Conservation (phyloP, 2,113 vertebrate genomes). For the Alligator sinensis region DNA sequence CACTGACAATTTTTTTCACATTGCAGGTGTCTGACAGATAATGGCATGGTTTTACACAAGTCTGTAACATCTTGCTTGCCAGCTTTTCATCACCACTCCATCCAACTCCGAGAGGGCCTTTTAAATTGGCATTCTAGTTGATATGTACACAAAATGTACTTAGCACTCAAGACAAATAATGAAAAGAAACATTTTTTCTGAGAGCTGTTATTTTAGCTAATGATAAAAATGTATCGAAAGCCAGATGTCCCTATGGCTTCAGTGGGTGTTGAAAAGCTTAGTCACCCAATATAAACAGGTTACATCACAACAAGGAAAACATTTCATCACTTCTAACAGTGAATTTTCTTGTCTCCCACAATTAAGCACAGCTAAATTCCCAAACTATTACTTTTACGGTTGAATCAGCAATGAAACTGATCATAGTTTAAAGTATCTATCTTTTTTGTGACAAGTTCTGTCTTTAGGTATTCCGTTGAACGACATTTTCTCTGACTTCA, state of each 20-base stretch:
- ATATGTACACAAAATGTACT: slow-evolving; percentile 63
- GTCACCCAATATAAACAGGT: slow-evolving; percentile 8
- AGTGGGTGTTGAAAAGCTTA: slow-evolving; percentile 34
- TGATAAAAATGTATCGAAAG: slow-evolving; percentile 56
- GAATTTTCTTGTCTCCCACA: neutral
- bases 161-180: slow-evolving; percentile 40
- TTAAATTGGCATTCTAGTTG: slow-evolving; percentile 69
- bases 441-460: neutral
- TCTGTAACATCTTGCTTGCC: slow-evolving; percentile 51
- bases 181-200: slow-evolving; percentile 51
- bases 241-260: slow-evolving; percentile 5
- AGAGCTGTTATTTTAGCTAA: slow-evolving; percentile 63
- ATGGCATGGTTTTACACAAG: slow-evolving; percentile 58
- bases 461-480: accelerated
- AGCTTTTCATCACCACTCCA: slow-evolving; percentile 71
- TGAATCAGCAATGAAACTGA: neutral
- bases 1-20: slow-evolving; percentile 65
- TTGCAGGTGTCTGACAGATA: slow-evolving; percentile 64
- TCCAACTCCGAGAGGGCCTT: slow-evolving; percentile 59
- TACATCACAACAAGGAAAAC: neutral
- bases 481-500: neutral
- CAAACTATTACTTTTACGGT: neutral
- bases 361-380: neutral
- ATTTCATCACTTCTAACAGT: neutral
- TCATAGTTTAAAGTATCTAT: neutral